Evolutionary conservation across 1,140 invertebrate genomes (phyloP), one percentile per base, ranked within the genome.

Genomic region (Aleiodes sp.): DNA sequence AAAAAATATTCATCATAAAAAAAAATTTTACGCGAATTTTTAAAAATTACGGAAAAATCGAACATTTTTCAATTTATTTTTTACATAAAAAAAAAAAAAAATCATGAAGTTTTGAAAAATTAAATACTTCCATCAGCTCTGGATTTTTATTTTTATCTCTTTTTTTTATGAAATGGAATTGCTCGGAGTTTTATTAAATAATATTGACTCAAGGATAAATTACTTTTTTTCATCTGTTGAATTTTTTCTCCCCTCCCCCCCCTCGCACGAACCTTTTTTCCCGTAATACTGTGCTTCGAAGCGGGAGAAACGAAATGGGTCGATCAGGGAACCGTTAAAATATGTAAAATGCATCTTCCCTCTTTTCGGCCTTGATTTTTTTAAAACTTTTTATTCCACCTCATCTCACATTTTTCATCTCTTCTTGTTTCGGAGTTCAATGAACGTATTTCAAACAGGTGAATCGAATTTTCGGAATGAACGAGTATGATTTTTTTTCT

Each of bases 251-350:
- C n/a, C n/a, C n/a, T n/a, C n/a, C n/a, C n/a, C n/a, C n/a, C n/a
- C n/a, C n/a, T n/a, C n/a, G n/a, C n/a, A n/a, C n/a, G n/a, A n/a
- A n/a, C n/a, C n/a, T n/a, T n/a, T n/a, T n/a, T 52, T 52, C 10
- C 19, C 19, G 19, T 21, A 2, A 52, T 19, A 52, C 26, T 24
- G 46, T 66, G 60, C 62, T 70, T 62, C 65, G 66, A 61, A 69
- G 63, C 16, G 28, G 41, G n/a, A n/a, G n/a, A 59, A 9, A 59
- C 64, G 46, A 71, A 64, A 57, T 41, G 60, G 70, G 77, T 56
- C 67, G 67, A 62, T 52, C 70, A 52, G 69, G 71, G 74, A 80
- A 82, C 80, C 79, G 78, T 82, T 82, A 80, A 82, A 82, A 82
- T 76, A 82, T 80, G 80, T 81, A 82, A 82, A 80, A 78, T 71